Percentiles rank a stretch among this genome's conserved stretches.
Evolutionary conservation across 2,797 vertebrate genomes (phyloP).

Genomic region (Hippoglossus hippoglossus): DNA sequence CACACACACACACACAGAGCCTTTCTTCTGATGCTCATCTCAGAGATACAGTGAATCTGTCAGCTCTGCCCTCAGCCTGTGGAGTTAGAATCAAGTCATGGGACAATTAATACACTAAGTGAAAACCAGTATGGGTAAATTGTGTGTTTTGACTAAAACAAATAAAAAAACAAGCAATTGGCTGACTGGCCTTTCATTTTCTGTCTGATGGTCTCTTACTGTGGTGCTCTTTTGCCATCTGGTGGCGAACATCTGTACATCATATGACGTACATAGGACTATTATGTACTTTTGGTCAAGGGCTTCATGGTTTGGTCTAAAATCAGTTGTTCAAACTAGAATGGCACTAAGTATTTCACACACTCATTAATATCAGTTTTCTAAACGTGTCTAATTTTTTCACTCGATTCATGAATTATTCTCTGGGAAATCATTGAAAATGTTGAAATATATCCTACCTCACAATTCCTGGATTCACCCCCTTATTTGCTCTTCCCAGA

Average conservation of each 20-base stretch:
- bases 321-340: not conserved
- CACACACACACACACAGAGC: constrained; percentile 48
- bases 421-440: too few relatives aligned
- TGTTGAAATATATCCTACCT: too few relatives aligned
- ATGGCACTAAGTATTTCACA: too few relatives aligned
- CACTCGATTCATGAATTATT: too few relatives aligned
- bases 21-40: constrained; percentile 65
- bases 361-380: too few relatives aligned
- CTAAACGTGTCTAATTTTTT: too few relatives aligned
- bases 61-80: constrained; percentile 69
- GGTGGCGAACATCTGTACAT: constrained; percentile 31
- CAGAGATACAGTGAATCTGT: constrained; percentile 53
- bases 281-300: too few relatives aligned
- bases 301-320: not conserved
- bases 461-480: too few relatives aligned
- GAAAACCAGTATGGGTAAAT: constrained; percentile 78
- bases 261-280: too few relatives aligned
- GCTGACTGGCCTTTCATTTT: constrained; percentile 39
- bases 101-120: constrained; percentile 74
- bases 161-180: constrained; percentile 82
- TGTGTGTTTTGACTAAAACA: constrained; percentile 83
- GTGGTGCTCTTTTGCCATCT: constrained; percentile 64
- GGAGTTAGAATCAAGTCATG: constrained; percentile 70
- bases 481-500: too few relatives aligned
- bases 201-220: constrained; percentile 17